Evolutionary conservation across 2,113 vertebrate genomes (phyloP), one percentile per base, ranked within the genome.

Genomic region (Xiphophorus hellerii): DNA sequence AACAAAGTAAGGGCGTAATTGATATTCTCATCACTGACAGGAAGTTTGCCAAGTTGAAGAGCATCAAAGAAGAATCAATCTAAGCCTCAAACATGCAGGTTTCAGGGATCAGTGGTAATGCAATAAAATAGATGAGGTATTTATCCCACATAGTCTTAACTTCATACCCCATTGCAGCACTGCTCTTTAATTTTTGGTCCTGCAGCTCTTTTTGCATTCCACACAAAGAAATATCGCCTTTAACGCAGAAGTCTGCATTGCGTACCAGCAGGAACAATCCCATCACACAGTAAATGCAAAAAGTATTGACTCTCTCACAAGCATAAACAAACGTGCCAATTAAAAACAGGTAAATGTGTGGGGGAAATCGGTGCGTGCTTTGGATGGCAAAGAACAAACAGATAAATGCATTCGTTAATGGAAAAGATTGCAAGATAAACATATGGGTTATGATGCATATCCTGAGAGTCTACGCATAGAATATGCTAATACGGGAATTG

Each of bases 1-100:
- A 80, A 62, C 72, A 69, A 87, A 80, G 77, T 72, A 93, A 90
- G 88, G 88, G 73, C 88, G 76, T 69, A 77, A 89, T 93, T 92
- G 86, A 84, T 86, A 92, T 92, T 92, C 91, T 66, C 33, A 87
- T 87, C 89, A 88, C 77, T 82, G 69, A 62, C 13, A 74, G 84
- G 74, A 91, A 73, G 82, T 90, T 88, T 89, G 88, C 80, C 81
- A 81, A 91, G 76, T 82, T 90, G 48, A 73, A 79, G 51, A 79
- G 75, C 80, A 80, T 91, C 86, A 86, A 76, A 84, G 74, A 85
- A 73, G 74, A 87, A 89, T 88, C 79, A 87, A 83, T 89, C 74
- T 80, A 83, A 33, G 48, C 62, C 77, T 76, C 67, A 60, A 68
- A 75, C 70, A 60, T 66, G 76, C 71, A 62, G 63, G 74, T 88